Evolutionary conservation across 2,888 invertebrate genomes (phyloP).

Genomic region (Incurvaria masculella): DNA sequence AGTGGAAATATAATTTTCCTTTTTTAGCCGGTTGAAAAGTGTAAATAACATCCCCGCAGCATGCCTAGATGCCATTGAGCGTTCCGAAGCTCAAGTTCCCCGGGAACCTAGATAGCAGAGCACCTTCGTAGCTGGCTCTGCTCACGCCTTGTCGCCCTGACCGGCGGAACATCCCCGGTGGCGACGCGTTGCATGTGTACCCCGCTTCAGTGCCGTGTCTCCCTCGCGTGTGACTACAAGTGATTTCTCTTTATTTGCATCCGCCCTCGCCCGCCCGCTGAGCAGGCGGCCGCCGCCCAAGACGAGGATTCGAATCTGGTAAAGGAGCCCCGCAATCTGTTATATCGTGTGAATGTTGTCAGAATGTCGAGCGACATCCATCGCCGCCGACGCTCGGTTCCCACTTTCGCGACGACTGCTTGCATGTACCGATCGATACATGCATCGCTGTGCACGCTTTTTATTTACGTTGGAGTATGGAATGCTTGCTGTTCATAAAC

Average conservation of each 20-base stretch:
- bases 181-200: no score
- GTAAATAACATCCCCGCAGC: no score
- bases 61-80: no score
- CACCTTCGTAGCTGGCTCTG: no score
- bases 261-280: constrained; percentile 40
- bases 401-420: constrained; percentile 33
- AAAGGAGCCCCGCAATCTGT: constrained; percentile 43
- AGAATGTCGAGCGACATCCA: constrained; percentile 4
- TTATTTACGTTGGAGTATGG: not conserved
- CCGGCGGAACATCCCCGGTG: no score
- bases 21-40: no score
- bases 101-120: no score
- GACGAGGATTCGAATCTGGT: constrained; percentile 92
- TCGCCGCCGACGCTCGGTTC: not conserved
- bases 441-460: not conserved
- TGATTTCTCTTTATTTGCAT: constrained; percentile 49
- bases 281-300: constrained; percentile 81
- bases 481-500: not conserved
- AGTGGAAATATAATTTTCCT: no score
- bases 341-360: constrained; percentile 35
- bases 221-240: constrained; percentile 3
- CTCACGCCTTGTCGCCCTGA: no score
- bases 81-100: no score
- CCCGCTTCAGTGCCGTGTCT: no score
- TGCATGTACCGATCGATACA: constrained; percentile 9